Evolutionary conservation across 2,797 vertebrate species (phyloP).

Genomic region (Euthynnus affinis): DNA sequence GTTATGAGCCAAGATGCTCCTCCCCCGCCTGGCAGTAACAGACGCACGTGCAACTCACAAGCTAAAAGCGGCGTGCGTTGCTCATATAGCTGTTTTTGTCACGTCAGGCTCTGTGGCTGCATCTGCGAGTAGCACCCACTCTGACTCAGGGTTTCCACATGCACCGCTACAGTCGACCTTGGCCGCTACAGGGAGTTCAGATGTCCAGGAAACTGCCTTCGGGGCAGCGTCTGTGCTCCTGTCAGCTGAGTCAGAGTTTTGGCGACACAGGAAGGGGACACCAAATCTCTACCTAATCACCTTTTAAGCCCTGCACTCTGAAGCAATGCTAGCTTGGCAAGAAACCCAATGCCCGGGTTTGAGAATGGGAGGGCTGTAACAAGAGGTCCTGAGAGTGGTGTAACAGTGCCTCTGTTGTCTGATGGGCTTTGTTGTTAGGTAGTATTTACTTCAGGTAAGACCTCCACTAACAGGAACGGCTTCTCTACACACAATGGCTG

Average conservation of each 20-base stretch:
- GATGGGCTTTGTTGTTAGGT: slow-evolving; percentile 1
- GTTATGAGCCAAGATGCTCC: slow-evolving; percentile 47
- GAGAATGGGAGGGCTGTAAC: slow-evolving; percentile 2
- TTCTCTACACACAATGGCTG: neutral
- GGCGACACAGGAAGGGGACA: slow-evolving; percentile 60
- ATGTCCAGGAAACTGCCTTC: slow-evolving; percentile 54
- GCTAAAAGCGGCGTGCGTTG: slow-evolving; percentile 25
- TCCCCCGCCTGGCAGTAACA: slow-evolving; percentile 42
- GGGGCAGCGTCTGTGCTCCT: slow-evolving; percentile 40
- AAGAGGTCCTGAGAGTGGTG: slow-evolving; percentile 17
- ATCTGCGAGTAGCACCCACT: slow-evolving; percentile 13
- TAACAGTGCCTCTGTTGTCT: slow-evolving; percentile 21
- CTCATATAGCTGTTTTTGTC: slow-evolving; percentile 41
- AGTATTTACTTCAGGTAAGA: neutral
- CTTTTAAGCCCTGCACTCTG: slow-evolving; percentile 62
- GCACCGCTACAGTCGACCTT: slow-evolving; percentile 36
- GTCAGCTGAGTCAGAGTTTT: slow-evolving; percentile 71
- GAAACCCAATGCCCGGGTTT: slow-evolving; percentile 33
- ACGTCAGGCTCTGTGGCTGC: slow-evolving; percentile 35
- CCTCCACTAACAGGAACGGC: neutral
- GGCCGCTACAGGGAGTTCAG: slow-evolving; percentile 39
- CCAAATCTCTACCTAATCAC: slow-evolving; percentile 73
- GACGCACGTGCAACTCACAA: slow-evolving; percentile 40
- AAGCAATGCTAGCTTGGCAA: slow-evolving; percentile 49
- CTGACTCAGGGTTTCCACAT: slow-evolving; percentile 69